Evolutionary conservation across 2,888 invertebrate genomes (phyloP).

Genomic region (Drepanosiphum platanoidis): DNA sequence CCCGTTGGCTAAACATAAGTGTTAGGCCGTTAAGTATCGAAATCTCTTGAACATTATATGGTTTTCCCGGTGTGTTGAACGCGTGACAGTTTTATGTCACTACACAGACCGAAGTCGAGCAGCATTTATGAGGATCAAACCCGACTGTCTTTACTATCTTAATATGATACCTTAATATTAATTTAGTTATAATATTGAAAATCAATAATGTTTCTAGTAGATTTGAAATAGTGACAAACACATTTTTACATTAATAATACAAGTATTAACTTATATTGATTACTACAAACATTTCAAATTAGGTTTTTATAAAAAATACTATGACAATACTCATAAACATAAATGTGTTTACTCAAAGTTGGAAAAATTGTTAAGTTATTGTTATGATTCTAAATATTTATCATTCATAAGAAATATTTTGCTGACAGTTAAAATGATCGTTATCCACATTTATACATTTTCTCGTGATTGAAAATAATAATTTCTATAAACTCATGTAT

Average conservation of each 20-base stretch:
- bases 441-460: background rate
- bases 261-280: background rate
- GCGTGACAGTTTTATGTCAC: constrained; percentile 39
- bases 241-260: background rate
- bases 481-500: background rate
- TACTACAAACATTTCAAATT: too few species aligned
- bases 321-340: too few species aligned
- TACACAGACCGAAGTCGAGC: background rate
- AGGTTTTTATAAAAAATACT: too few species aligned
- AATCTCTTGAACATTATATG: constrained; percentile 37
- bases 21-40: constrained; percentile 39
- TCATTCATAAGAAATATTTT: too few species aligned
- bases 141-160: background rate
- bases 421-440: background rate
- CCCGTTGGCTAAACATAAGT: constrained; percentile 6
- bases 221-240: background rate
- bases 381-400: background rate
- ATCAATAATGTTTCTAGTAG: background rate
- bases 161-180: constrained; percentile 11
- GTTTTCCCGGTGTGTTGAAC: constrained; percentile 2
- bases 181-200: background rate
- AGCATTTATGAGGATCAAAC: background rate
- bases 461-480: background rate
- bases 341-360: too few species aligned
- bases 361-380: background rate